Percentiles rank a stretch among this genome's conserved stretches.
phyloP scores from a whole-genome alignment of 2,113 vertebrate species.

The Myanophis thanlyinensis region DNA sequence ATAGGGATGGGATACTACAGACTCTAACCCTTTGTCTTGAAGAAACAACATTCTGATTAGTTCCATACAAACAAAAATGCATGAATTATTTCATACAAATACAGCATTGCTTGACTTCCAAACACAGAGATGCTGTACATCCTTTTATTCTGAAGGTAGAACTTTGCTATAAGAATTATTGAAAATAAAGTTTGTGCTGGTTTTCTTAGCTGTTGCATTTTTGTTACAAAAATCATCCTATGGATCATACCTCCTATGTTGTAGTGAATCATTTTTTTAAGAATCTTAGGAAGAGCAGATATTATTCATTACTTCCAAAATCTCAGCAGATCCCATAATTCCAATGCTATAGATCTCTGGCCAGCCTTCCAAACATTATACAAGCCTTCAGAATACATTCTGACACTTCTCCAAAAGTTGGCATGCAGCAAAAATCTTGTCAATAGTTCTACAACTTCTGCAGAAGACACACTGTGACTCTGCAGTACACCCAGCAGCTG shows the following conservation, averaged over 20 bases:
- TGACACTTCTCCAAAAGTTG: not conserved
- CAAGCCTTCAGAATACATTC: not conserved
- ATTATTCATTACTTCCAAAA: not conserved
- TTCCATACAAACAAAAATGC: not conserved
- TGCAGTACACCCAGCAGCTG: not conserved
- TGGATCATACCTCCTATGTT: not conserved
- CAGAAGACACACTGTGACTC: too few relatives aligned
- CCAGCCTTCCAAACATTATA: not conserved
- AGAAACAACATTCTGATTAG: not conserved
- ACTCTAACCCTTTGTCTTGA: not conserved
- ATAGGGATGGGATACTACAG: not conserved
- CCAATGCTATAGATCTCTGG: not conserved
- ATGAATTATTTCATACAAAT: not conserved
- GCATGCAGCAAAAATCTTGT: not conserved
- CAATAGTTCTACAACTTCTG: not conserved
- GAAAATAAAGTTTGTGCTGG: not conserved
- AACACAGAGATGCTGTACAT: not conserved
- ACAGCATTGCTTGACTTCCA: not conserved
- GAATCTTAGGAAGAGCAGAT: not conserved
- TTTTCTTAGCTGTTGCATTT: not conserved
- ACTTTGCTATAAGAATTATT: not conserved
- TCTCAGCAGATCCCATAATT: not conserved
- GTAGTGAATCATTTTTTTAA: not conserved
- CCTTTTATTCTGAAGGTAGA: not conserved
- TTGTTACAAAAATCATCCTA: not conserved